phyloP scores from a whole-genome alignment of 1,140 invertebrate genomes.

The Brachionus rotundiformis region DNA sequence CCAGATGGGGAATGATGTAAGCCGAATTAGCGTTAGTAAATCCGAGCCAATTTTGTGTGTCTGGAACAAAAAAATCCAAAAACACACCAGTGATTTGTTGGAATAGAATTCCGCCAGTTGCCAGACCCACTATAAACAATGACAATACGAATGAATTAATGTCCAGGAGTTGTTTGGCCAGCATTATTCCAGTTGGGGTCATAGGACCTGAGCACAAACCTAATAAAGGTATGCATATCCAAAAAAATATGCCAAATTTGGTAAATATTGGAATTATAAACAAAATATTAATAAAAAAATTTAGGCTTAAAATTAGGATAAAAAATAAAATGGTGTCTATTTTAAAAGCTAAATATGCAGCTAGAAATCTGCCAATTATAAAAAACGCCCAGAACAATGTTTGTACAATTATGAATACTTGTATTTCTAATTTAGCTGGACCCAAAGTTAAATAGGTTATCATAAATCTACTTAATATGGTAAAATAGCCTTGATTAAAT shows the following conservation, averaged over 20 bases:
- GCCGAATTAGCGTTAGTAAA: constrained; percentile 8
- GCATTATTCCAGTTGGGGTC: constrained; percentile 15
- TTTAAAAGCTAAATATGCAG: constrained; percentile 38
- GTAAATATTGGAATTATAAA: constrained; percentile 30
- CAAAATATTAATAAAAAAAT: constrained; percentile 4
- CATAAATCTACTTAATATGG: constrained; percentile 44
- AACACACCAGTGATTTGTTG: constrained; percentile 37
- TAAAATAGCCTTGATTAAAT: constrained; percentile 45
- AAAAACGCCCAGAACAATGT: constrained; percentile 49
- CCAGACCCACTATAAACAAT: constrained; percentile 36
- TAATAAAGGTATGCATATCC: not conserved
- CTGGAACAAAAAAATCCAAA: constrained; percentile 7
- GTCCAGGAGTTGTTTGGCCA: constrained; percentile 24
- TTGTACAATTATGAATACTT: constrained; percentile 15
- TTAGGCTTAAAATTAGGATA: not conserved
- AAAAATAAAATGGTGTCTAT: constrained; percentile 22
- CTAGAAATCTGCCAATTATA: constrained; percentile 18
- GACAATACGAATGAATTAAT: constrained; percentile 42
- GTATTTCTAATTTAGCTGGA: constrained; percentile 22
- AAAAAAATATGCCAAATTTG: not conserved
- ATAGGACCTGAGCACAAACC: constrained; percentile 35
- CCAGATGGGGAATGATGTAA: constrained; percentile 21
- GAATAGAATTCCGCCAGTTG: constrained; percentile 19
- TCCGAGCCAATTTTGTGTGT: not conserved
- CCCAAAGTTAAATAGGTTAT: constrained; percentile 45